A percentile compares a stretch with the other conserved stretches of the same genome.
Evolutionary conservation across 2,888 invertebrate species (phyloP).

Genomic region (Patella caerulea): DNA sequence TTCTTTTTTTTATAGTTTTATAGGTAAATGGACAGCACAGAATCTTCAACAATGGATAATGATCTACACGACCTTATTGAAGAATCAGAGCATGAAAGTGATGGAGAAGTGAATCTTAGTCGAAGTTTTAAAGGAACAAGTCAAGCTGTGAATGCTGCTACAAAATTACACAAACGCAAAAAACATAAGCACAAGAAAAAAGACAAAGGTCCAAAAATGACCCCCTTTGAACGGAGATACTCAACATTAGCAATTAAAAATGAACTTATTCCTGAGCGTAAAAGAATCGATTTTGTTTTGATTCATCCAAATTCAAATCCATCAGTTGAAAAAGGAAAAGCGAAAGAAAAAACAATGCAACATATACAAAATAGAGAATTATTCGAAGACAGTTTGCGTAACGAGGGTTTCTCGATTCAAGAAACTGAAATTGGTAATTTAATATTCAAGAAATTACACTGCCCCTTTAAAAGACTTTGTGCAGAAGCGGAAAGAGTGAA

Average conservation of each 20-base stretch:
- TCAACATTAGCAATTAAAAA: conserved; percentile 46
- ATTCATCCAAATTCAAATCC: conserved; percentile 42
- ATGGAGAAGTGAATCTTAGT: not conserved
- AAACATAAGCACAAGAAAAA: conserved; percentile 22
- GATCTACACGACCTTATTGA: not conserved
- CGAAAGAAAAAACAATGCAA: conserved; percentile 30
- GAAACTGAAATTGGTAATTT: conserved; percentile 43
- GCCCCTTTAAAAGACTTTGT: conserved; percentile 67
- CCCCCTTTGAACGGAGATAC: conserved; percentile 50
- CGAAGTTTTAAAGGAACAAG: not conserved
- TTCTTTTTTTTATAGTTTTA: too few species aligned
- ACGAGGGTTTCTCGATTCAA: conserved; percentile 63
- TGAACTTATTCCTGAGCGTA: conserved; percentile 48
- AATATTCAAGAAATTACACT: conserved; percentile 59
- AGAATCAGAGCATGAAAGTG: not conserved
- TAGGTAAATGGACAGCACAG: too few species aligned
- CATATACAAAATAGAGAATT: conserved; percentile 37
- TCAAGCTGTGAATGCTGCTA: not conserved
- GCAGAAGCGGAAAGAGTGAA: conserved; percentile 67
- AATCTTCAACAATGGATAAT: not conserved
- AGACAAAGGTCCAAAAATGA: conserved; percentile 28
- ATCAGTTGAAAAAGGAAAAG: conserved; percentile 32
- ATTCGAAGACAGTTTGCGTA: conserved; percentile 54
- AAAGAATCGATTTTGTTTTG: conserved; percentile 67
- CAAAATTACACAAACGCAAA: not conserved